Conservation (phyloP, 2,113 vertebrate species). For the Erythrolamprus reginae region DNA sequence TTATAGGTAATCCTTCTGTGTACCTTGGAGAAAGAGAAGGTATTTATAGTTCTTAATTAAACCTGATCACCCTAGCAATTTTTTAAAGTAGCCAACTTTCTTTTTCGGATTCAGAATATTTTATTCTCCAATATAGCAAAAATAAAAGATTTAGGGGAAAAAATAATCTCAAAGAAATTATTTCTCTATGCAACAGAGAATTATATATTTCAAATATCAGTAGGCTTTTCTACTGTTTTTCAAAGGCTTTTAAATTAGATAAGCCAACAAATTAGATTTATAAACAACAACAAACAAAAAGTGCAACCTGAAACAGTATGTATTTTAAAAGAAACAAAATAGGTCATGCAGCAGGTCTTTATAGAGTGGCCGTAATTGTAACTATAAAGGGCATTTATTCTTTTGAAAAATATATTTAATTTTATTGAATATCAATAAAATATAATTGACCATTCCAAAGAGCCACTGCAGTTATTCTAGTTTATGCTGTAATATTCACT, state of each 20-base stretch:
- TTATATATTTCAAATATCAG: background rate
- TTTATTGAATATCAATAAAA: background rate
- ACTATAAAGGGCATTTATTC: background rate
- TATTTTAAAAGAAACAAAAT: background rate
- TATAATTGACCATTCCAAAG: conserved; percentile 13
- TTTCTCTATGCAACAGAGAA: background rate
- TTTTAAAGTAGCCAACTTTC: background rate
- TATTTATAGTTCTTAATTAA: background rate
- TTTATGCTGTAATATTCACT: conserved; percentile 43
- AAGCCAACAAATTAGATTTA: background rate
- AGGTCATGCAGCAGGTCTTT: conserved; percentile 18
- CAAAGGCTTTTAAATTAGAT: conserved; percentile 11
- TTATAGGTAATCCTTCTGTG: background rate
- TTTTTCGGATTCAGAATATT: background rate
- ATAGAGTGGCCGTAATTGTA: conserved; percentile 10
- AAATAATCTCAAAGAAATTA: background rate
- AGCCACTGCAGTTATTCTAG: conserved; percentile 40
- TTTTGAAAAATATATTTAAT: background rate
- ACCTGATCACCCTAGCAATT: background rate
- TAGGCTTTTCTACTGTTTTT: background rate
- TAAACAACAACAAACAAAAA: background rate
- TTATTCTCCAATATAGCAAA: background rate
- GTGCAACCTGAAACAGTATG: background rate
- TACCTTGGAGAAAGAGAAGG: background rate
- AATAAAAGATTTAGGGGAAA: background rate